A percentile compares a stretch with the other conserved stretches of the same genome.
These are phyloP conservation scores for Prolemur simus DNA, from an alignment of 2,113 vertebrate species.

Conservation along the genomic window DNA sequence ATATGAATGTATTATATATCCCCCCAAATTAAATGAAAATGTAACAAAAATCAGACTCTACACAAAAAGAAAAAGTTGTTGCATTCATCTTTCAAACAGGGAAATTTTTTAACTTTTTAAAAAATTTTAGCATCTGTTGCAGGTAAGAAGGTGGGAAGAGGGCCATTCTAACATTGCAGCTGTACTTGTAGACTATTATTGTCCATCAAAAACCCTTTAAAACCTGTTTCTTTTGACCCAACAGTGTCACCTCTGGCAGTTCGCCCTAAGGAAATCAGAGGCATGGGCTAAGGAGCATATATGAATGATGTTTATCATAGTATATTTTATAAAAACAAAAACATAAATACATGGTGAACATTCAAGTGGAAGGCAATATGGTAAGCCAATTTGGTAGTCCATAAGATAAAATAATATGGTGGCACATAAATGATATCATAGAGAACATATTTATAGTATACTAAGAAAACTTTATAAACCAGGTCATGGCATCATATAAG, in stretches of 20 bases:
- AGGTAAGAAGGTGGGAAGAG: background rate
- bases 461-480: background rate
- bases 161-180: background rate
- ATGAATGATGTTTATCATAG: background rate
- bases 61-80: background rate
- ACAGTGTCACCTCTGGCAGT: background rate
- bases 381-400: background rate
- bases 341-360: background rate
- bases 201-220: background rate
- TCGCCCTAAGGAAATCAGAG: background rate
- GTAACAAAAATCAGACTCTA: background rate
- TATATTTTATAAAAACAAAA: background rate
- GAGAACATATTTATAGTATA: background rate
- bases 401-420: background rate
- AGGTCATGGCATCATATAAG: background rate
- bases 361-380: background rate
- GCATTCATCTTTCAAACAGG: background rate
- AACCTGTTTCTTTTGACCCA: background rate
- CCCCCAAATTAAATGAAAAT: background rate
- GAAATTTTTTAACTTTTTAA: background rate
- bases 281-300: background rate
- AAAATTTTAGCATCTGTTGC: background rate
- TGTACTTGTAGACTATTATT: background rate
- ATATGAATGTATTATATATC: background rate
- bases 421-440: background rate